A percentile compares a stretch with the other conserved stretches of the same genome.
Evolutionary conservation across 2,797 vertebrate genomes (phyloP).

Genomic region (Varecia variegata): DNA sequence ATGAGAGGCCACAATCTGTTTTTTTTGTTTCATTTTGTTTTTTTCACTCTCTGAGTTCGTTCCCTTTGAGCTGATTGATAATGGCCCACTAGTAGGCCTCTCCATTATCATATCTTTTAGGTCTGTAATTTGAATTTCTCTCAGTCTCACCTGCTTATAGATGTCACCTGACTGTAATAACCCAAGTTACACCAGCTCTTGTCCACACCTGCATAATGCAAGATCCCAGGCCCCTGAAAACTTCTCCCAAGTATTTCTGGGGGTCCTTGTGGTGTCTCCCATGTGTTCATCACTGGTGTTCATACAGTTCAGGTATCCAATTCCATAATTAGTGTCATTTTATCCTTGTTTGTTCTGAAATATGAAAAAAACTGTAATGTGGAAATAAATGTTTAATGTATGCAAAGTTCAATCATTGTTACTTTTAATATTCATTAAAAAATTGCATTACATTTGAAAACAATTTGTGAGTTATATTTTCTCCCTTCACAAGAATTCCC

Average conservation of each 20-base stretch:
- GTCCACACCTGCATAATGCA: background rate
- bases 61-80: background rate
- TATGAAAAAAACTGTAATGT: conserved; percentile 3
- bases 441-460: conserved; percentile 63
- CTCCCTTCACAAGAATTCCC: conserved; percentile 58
- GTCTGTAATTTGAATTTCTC: background rate
- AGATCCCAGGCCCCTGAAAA: background rate
- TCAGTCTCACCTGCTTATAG: background rate
- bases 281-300: conserved; percentile 28
- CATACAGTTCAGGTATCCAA: conserved; percentile 30
- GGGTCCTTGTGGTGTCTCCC: conserved; percentile 16
- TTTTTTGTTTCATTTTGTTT: background rate
- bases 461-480: conserved; percentile 58
- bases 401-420: conserved; percentile 42
- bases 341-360: conserved; percentile 46
- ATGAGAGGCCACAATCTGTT: background rate
- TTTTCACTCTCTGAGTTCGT: background rate
- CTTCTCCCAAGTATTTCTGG: conserved; percentile 8
- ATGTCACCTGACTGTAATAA: conserved; percentile 1
- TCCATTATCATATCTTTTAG: background rate
- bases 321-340: conserved; percentile 48
- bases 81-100: background rate
- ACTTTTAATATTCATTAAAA: conserved; percentile 58
- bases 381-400: conserved; percentile 57
- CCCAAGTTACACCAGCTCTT: background rate